Percentiles rank a stretch among this genome's conserved stretches.
Evolutionary conservation across 2,113 vertebrate genomes (phyloP).

Genomic region (Tiliqua scincoides): DNA sequence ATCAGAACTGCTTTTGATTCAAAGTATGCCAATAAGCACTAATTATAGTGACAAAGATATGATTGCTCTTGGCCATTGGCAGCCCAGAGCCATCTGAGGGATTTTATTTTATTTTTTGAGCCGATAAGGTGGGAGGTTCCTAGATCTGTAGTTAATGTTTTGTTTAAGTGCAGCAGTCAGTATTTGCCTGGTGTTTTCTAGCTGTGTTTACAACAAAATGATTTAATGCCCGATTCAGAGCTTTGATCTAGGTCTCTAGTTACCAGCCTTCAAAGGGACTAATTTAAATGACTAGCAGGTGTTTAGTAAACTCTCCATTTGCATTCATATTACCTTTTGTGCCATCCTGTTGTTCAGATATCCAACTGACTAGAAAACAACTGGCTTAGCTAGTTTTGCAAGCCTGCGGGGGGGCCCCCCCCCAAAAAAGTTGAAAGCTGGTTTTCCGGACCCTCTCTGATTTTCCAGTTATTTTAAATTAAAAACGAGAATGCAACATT

Average conservation of each 20-base stretch:
- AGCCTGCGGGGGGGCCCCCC: too few species aligned
- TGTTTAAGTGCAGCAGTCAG: not conserved
- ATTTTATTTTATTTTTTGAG: not conserved
- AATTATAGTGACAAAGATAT: constrained; percentile 23
- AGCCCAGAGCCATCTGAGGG: not conserved
- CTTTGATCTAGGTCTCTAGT: not conserved
- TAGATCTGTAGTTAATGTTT: not conserved
- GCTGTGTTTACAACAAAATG: not conserved
- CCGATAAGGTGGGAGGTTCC: not conserved
- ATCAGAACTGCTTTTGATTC: constrained; percentile 12
- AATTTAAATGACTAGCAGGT: not conserved
- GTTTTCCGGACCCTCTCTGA: too few species aligned
- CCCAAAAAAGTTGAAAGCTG: too few species aligned
- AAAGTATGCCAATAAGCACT: constrained; percentile 51
- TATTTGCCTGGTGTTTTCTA: not conserved
- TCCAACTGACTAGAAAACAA: too few species aligned
- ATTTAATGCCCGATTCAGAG: not conserved
- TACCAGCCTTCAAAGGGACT: not conserved
- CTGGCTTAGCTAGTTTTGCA: too few species aligned
- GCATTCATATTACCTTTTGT: not conserved
- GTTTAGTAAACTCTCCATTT: not conserved
- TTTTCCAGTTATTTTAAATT: too few species aligned
- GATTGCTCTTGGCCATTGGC: constrained; percentile 32
- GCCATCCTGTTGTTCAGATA: not conserved
- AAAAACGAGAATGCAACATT: too few species aligned